phyloP scores from a whole-genome alignment of 1,140 invertebrate genomes.

The Drosophila subpulchrella region DNA sequence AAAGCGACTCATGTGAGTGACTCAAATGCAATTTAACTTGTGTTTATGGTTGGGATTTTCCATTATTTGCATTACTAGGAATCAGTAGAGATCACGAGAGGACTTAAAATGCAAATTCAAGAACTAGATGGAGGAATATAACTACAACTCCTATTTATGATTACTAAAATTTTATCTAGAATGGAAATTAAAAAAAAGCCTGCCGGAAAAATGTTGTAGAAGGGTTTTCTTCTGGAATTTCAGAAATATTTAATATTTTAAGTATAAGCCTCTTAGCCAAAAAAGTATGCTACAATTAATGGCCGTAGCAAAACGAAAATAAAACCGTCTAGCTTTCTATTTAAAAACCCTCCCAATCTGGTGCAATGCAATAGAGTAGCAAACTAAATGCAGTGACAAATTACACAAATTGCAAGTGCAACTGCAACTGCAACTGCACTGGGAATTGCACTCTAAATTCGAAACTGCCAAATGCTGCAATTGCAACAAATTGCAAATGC shows the following conservation, averaged over 20 bases:
- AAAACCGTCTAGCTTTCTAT: slow-evolving; percentile 20
- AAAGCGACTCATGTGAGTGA: slow-evolving; percentile 4
- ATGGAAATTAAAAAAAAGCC: too few species aligned
- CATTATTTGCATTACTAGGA: neutral
- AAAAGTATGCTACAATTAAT: slow-evolving; percentile 46
- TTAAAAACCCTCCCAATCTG: too few species aligned
- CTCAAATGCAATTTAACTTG: slow-evolving; percentile 40
- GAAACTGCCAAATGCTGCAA: slow-evolving; percentile 47
- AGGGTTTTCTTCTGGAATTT: too few species aligned
- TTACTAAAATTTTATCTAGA: too few species aligned
- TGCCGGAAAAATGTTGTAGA: too few species aligned
- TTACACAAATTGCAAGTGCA: slow-evolving; percentile 68
- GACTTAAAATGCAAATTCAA: neutral
- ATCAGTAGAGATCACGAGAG: neutral
- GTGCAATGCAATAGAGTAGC: slow-evolving; percentile 19
- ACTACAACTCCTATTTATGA: too few species aligned
- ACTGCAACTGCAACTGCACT: slow-evolving; percentile 11
- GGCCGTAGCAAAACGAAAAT: slow-evolving; percentile 7
- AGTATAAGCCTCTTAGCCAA: neutral
- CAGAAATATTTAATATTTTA: neutral
- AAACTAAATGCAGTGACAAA: slow-evolving; percentile 77
- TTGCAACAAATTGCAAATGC: slow-evolving; percentile 70
- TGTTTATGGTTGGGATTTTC: slow-evolving; percentile 27
- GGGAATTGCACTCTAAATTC: slow-evolving; percentile 42
- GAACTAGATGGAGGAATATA: too few species aligned